Conservation (phyloP, 2,888 invertebrate genomes). For the Ectropis crepuscularia region DNA sequence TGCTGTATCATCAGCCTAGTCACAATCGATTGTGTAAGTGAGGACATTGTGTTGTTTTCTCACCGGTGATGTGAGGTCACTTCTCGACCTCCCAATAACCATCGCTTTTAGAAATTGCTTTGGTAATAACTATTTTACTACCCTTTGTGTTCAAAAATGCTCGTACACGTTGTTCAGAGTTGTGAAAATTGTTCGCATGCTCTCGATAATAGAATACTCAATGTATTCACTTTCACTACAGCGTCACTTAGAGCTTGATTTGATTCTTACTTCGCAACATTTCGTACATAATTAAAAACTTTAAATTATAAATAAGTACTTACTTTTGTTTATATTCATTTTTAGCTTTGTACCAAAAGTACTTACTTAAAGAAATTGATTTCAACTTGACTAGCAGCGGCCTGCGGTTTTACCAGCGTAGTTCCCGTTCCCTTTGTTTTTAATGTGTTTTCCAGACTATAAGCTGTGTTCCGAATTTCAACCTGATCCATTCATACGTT, state of each 20-base stretch:
- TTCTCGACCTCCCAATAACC: slow-evolving; percentile 20
- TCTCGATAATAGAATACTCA: slow-evolving; percentile 4
- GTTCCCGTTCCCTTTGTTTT: no score
- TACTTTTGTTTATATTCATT: no score
- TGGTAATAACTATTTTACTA: slow-evolving; percentile 18
- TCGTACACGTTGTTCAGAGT: background rate
- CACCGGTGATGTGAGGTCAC: slow-evolving; percentile 41
- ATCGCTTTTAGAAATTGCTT: slow-evolving; percentile 13
- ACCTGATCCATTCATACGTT: no score
- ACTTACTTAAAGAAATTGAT: no score
- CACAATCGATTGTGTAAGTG: slow-evolving; percentile 36
- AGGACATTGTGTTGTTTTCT: slow-evolving; percentile 40
- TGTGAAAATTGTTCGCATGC: slow-evolving; percentile 13
- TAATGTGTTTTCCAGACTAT: no score
- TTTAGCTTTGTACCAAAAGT: no score
- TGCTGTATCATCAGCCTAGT: slow-evolving; percentile 32
- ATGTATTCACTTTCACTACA: slow-evolving; percentile 23
- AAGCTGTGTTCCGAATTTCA: no score
- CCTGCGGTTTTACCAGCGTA: no score
- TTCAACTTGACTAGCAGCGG: no score
- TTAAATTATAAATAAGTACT: no score
- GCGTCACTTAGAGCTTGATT: slow-evolving; percentile 9
- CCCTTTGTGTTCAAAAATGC: slow-evolving; percentile 13
- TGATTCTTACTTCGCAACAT: background rate
- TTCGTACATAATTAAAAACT: no score